phyloP scores from a whole-genome alignment of 2,113 vertebrate genomes.

The Panurus biarmicus region DNA sequence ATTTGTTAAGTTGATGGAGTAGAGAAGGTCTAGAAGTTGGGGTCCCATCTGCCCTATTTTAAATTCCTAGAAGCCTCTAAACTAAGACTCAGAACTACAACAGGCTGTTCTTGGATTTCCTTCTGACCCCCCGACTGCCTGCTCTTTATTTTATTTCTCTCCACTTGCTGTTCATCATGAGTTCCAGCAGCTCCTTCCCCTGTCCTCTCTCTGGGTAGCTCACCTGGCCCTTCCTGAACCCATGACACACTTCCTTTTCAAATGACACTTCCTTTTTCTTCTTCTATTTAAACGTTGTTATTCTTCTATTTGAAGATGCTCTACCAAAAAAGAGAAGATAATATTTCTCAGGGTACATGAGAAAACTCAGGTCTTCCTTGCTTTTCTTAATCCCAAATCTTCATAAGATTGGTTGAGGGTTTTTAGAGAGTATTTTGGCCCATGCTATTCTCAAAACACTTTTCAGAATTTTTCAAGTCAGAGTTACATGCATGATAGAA shows the following conservation, averaged over 20 bases:
- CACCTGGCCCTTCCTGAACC: not conserved
- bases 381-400: not conserved
- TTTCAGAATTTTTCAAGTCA: not conserved
- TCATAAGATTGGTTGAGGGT: not conserved
- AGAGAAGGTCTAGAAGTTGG: not conserved
- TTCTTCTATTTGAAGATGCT: not conserved
- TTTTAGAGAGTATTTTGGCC: not conserved
- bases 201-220: not conserved
- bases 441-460: not conserved
- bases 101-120: not conserved
- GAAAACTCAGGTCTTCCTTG: not conserved
- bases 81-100: not conserved
- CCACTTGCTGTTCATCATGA: fast-evolving
- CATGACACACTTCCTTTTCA: not conserved
- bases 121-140: not conserved
- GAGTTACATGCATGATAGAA: not conserved
- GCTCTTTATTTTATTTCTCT: not conserved
- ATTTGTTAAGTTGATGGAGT: not conserved
- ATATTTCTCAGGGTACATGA: not conserved
- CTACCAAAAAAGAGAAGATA: not conserved
- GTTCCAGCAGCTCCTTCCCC: not conserved
- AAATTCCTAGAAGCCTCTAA: not conserved
- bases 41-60: not conserved
- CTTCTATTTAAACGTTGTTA: not conserved
- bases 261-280: not conserved